phyloP scores from a whole-genome alignment of 2,888 invertebrate genomes.

The Alitta virens region DNA sequence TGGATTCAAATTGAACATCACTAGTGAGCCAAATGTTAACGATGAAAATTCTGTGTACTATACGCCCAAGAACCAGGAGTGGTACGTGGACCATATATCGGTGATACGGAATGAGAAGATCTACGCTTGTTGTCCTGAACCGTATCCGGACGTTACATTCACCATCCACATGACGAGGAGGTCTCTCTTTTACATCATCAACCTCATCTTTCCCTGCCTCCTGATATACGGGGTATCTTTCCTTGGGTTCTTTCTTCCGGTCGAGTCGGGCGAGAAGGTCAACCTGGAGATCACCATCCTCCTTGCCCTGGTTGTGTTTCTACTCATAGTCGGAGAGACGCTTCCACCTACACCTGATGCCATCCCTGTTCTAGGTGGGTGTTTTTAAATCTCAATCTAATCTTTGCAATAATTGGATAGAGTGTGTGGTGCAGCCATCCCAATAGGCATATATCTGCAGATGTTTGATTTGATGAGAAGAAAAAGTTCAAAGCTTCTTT shows the following conservation, averaged over 20 bases:
- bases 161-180: constrained; percentile 32
- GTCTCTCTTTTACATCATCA: constrained; percentile 31
- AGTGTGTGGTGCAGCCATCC: too few species aligned
- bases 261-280: constrained; percentile 32
- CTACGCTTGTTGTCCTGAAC: constrained; percentile 44
- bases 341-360: constrained; percentile 32
- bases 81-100: constrained; percentile 58
- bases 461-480: too few species aligned
- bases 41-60: constrained; percentile 58
- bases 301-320: constrained; percentile 31
- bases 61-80: constrained; percentile 83
- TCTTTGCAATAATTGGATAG: too few species aligned
- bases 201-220: constrained; percentile 31
- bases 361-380: constrained; percentile 30
- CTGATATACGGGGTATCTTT: constrained; percentile 33
- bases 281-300: constrained; percentile 34
- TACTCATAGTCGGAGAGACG: constrained; percentile 32
- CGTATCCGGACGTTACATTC: constrained; percentile 46
- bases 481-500: too few species aligned
- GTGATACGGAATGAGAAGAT: constrained; percentile 58
- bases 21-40: constrained; percentile 23
- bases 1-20: constrained; percentile 53
- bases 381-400: too few species aligned
- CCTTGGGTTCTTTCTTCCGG: constrained; percentile 33
- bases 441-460: too few species aligned